A percentile compares a stretch with the other conserved stretches of the same genome.
These are phyloP conservation scores for Mormyrops attenuatus DNA, from an alignment of 2,797 vertebrate genomes.

Conservation along the genomic window DNA sequence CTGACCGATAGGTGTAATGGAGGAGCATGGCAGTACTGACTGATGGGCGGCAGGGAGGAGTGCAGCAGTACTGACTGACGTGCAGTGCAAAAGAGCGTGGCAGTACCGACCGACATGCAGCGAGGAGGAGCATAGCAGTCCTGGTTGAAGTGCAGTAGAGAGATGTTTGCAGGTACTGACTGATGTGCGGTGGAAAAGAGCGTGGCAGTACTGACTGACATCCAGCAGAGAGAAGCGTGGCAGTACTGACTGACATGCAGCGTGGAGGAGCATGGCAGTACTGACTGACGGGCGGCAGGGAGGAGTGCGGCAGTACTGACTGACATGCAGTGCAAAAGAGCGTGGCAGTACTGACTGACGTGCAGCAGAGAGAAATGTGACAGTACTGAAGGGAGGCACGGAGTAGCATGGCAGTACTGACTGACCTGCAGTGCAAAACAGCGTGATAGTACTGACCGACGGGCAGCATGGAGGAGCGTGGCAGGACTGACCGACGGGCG, in stretches of 20 bases:
- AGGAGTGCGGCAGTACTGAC: neutral
- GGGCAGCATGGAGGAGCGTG: neutral
- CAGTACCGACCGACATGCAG: neutral
- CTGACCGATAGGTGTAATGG: neutral
- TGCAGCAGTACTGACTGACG: neutral
- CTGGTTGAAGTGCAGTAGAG: neutral
- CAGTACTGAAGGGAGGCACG: no score
- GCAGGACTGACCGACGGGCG: no score
- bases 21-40: neutral
- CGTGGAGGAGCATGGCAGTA: neutral
- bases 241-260: no score
- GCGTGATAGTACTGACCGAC: no score
- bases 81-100: neutral
- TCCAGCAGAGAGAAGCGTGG: neutral
- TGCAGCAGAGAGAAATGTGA: accelerated
- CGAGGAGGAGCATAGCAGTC: neutral
- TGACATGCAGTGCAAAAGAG: no score
- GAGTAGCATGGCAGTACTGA: neutral
- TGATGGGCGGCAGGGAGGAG: neutral
- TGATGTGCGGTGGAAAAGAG: no score
- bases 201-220: no score
- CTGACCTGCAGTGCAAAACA: no score
- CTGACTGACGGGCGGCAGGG: neutral
- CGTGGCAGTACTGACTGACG: no score
- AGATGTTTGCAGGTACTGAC: neutral